Base-by-base conservation (phyloP, 2,113 vertebrate species). In the Coptodon rendalli region DNA sequence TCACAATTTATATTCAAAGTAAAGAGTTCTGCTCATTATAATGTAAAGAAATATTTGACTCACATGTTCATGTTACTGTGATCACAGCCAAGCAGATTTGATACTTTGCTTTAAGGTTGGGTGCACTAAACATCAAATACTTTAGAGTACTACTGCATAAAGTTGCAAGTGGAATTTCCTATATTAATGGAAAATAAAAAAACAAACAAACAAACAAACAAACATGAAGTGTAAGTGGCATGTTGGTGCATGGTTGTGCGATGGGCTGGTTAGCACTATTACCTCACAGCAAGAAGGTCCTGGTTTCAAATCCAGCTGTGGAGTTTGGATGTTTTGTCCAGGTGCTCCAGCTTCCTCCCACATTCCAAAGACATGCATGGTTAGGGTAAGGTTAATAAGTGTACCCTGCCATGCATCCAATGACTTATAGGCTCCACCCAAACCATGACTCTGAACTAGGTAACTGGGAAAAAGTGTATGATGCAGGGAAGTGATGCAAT, bases 221-320 rank as follows among this genome's bases (percentile, higher is more conserved):
- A 24, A 12, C 22, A 13, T 13, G n/a, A 54, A 12, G 16, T 6
- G 3, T 34, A 19, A 36, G 34, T 3, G 34, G 17, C 6, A n/a
- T 61, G 24, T 0, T 59, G 56, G 56, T 16, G 13, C 56, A 29
- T 59, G 24, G 56, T 59, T 29, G 13, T 59, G 56, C 56, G 29
- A 31, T 31, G 0, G 27, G 29, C 17, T 63, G 59, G 31, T 38
- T 68, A 1, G 61, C 19, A 13, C 61, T 38, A 13, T 38, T 38
- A 22, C 19, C 19, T 38, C 61, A 38, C 34, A 66, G 34, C 61
- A 38, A 66, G 19, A 22, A 66, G 19, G 61, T 66, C 61, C 61
- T 66, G 61, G 59, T 17, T 36, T 63, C 31, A 63, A 63, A 63
- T 63, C 31, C 63, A 36, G 29, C 59, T 36, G 31, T 63, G 59